Conservation (phyloP, 1,140 invertebrate species). For the Solenopsis invicta region DNA sequence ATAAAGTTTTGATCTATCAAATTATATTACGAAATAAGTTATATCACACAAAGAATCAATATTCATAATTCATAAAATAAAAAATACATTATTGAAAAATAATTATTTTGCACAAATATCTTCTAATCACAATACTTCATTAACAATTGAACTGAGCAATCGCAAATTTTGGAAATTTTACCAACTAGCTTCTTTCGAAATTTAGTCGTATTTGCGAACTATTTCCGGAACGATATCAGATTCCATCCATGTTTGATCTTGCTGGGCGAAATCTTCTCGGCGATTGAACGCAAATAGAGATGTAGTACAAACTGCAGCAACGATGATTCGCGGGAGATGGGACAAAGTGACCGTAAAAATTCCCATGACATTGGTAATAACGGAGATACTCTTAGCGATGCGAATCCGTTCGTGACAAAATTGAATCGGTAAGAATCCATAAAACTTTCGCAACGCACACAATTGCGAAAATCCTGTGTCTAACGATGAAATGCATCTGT, state of each 20-base stretch:
- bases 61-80: neutral
- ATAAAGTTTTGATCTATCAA: neutral
- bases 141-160: neutral
- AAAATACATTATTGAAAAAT: neutral
- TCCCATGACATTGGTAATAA: constrained; percentile 78
- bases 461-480: constrained; percentile 39
- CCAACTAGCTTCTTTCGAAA: constrained; percentile 16
- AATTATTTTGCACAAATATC: neutral
- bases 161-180: constrained; percentile 3
- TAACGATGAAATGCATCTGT: neutral
- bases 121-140: neutral
- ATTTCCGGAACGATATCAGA: constrained; percentile 65
- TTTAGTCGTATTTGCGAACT: constrained; percentile 42
- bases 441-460: constrained; percentile 46
- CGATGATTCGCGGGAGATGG: constrained; percentile 70
- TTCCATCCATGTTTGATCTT: constrained; percentile 69
- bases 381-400: constrained; percentile 70
- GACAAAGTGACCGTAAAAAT: constrained; percentile 80
- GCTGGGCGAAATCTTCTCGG: constrained; percentile 52
- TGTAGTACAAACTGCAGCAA: constrained; percentile 61
- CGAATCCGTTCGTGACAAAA: constrained; percentile 68
- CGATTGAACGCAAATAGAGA: constrained; percentile 51
- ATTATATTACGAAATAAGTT: neutral
- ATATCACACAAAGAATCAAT: neutral
- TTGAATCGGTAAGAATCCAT: constrained; percentile 76